phyloP scores from a whole-genome alignment of 2,113 vertebrate genomes.

The Erythrocercus mccallii region DNA sequence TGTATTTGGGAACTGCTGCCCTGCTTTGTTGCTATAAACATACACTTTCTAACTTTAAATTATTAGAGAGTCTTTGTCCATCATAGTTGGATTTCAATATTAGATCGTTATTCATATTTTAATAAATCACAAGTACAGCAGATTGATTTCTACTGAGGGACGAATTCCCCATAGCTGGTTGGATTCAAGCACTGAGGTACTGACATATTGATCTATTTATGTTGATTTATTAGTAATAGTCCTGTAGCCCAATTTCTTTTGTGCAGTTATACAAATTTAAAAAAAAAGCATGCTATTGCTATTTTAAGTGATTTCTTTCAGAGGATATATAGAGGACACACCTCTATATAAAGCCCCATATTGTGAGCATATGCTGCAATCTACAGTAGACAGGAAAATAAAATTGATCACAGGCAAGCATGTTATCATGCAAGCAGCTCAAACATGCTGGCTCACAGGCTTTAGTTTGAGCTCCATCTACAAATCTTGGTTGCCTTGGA shows the following conservation, averaged over 20 bases:
- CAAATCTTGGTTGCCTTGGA: background rate
- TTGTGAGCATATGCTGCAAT: background rate
- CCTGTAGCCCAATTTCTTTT: conserved; percentile 14
- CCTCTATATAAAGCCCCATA: background rate
- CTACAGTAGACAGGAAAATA: background rate
- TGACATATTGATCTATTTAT: conserved; percentile 46
- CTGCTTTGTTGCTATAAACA: too few relatives aligned
- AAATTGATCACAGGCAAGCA: background rate
- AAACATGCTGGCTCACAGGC: background rate
- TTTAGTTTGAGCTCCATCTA: background rate
- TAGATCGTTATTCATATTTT: too few relatives aligned
- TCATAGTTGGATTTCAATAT: too few relatives aligned
- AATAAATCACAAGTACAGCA: too few relatives aligned
- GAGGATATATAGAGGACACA: background rate
- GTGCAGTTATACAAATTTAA: background rate
- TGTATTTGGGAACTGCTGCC: too few relatives aligned
- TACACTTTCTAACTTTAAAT: too few relatives aligned
- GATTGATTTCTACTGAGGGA: conserved; percentile 49
- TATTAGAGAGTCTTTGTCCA: too few relatives aligned
- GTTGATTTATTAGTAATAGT: conserved; percentile 15
- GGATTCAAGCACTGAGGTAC: conserved; percentile 13
- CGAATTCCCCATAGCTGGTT: conserved; percentile 25
- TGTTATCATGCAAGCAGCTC: background rate
- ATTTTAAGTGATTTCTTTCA: background rate
- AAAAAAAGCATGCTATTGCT: background rate